Base-by-base conservation (phyloP, 2,113 vertebrate genomes). In the Phoxinus phoxinus region DNA sequence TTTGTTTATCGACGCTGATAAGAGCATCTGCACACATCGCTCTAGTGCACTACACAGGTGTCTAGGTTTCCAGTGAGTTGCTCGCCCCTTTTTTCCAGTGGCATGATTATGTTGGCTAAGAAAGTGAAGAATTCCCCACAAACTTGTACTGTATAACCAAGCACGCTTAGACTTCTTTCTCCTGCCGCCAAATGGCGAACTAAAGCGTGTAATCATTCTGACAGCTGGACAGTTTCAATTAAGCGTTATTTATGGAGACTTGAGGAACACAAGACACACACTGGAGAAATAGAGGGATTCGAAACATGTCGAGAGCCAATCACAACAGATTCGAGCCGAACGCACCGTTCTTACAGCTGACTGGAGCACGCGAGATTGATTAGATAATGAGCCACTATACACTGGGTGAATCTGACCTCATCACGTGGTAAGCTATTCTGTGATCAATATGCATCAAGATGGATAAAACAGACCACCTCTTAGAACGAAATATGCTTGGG, bases 201-300 rank as follows among this genome's bases (percentile, higher is more conserved):
- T 93, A 91, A 87, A 91, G 91, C 91, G 87, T 94, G 92, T 93
- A 94, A 94, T 94, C 92, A 92, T 92, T 93, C 91, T 93, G 93
- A 94, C 93, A 94, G 92, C 87, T 92, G 91, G 92, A 92, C 91
- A 85, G 91, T 91, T 92, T 92, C 90, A 92, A 93, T 93, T 92
- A 93, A 91, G 88, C 89, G 89, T 93, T 92, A 92, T 93, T 92
- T 91, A 91, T 89, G 88, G 61, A 82, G 73, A 76, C 84, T 63
- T 46, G 58, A 86, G 65, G 72, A 87, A 86, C 27, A 84, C 69
- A 63, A 84, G 77, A 63, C 61, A 65, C 59, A 74, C 59, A 44
- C 86, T 30, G 53, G 51, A 63, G 69, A 74, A 84, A n/a, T 32
- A 2, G 23, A 19, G 76, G 71, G 80, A 81, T 73, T 84, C 74